Evolutionary conservation across 2,797 vertebrate species (phyloP).

Genomic region (Lepilemur septentrionalis): DNA sequence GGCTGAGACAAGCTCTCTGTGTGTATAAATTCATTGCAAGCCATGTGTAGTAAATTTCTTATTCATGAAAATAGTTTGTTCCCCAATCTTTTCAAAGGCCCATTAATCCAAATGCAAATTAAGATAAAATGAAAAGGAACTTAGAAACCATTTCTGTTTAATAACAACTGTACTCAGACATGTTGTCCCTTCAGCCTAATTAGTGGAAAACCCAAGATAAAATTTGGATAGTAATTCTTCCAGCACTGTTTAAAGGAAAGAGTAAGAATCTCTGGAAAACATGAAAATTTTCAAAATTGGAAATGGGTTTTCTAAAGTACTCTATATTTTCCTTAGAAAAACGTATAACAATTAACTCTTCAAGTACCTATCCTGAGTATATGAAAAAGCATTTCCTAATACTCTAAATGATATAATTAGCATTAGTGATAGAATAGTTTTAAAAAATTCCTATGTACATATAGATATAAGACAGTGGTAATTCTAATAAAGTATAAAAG

Average conservation of each 20-base stretch:
- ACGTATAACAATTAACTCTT: neutral
- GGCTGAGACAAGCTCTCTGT: neutral
- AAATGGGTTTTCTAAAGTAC: neutral
- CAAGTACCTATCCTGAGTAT: neutral
- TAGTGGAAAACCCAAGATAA: neutral
- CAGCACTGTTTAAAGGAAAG: neutral
- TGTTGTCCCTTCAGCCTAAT: neutral
- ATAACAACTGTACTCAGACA: neutral
- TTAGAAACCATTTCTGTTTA: neutral
- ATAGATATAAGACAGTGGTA: neutral
- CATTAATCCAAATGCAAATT: conserved; percentile 40
- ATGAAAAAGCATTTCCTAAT: neutral
- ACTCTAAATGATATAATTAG: neutral
- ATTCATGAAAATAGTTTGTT: neutral
- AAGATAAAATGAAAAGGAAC: neutral
- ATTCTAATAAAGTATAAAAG: neutral
- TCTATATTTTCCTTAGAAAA: neutral
- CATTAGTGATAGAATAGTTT: neutral
- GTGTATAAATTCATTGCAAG: neutral
- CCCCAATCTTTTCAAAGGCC: neutral
- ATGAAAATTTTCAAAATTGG: neutral
- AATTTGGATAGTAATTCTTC: neutral
- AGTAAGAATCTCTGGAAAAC: neutral
- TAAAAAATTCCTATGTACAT: neutral
- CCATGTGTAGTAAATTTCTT: neutral